Base-by-base conservation (phyloP, 1,140 invertebrate species). In the Drosophila malerkotliana region DNA sequence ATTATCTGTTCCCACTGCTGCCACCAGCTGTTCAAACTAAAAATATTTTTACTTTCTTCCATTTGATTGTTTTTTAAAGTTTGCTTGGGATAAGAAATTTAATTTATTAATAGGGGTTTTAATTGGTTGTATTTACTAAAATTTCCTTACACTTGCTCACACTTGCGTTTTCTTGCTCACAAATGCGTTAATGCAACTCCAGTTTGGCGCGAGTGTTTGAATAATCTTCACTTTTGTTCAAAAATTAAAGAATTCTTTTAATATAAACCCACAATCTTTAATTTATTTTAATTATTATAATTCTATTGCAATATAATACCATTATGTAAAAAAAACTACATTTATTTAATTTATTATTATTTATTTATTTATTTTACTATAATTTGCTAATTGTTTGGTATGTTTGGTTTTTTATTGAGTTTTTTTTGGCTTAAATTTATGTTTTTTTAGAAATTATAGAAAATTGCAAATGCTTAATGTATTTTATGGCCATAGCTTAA, bases 331-430 rank as follows among this genome's bases (percentile, higher is more conserved):
- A 21, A 21, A 21, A 21, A 21, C 21, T 3, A 21, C 21, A 3
- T 21, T 21, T 21, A 3, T 0, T 21, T 21, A 3, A 21, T 21
- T 21, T 21, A 41, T 6, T 34, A 37, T 12, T 37, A 37, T 37
- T 69, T 55, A 26, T 52, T 68, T 53, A 39, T 83, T 73, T 74
- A 51, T 56, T 78, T 77, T 52, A 28, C 78, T 87, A 78, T 71
- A 88, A 61, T 88, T 82, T 37, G 41, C 83, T 79, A 79, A 66
- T 71, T 56, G 54, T 59, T 76, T 66, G 28, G 56, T 63, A 64
- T 57, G 9, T 75, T 48, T 18, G 18, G 39, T 57, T 26, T 37
- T 61, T 34, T 37, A 44, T 28, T 71, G 59, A 44, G 41, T 44
- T 44, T 44, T 12, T 8, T 15, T 44, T 56, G 41, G 48, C 52